A percentile compares a stretch with the other conserved stretches of the same genome.
These are phyloP conservation scores for Sthenelais limicola DNA, from an alignment of 2,888 invertebrate species.

Conservation along the genomic window DNA sequence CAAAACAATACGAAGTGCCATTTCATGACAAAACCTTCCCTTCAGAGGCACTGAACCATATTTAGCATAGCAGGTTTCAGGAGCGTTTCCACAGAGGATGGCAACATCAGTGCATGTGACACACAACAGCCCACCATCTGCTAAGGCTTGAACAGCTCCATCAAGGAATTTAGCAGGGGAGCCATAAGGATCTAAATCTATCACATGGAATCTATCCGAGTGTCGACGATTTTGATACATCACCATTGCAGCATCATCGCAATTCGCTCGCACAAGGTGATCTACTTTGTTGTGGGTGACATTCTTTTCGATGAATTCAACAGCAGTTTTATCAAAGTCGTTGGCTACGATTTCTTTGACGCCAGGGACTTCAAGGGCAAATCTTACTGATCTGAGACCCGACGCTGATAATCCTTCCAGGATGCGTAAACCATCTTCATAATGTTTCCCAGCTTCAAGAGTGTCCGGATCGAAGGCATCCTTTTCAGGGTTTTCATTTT, in stretches of 20 bases:
- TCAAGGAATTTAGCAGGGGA: conserved; percentile 90
- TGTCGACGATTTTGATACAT: conserved; percentile 77
- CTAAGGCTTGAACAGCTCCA: conserved; percentile 68
- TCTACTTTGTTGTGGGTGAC: conserved; percentile 83
- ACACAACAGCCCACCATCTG: conserved; percentile 84
- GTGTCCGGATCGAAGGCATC: conserved; percentile 11
- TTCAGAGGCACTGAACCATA: conserved; percentile 93
- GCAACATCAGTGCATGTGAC: conserved; percentile 98
- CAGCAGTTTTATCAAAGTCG: conserved; percentile 88
- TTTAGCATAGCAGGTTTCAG: conserved; percentile 93
- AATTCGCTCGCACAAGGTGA: conserved; percentile 82
- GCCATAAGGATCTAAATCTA: conserved; percentile 98
- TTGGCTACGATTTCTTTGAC: conserved; percentile 85
- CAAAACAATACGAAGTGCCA: conserved; percentile 93
- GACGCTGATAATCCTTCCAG: conserved; percentile 97
- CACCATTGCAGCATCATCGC: conserved; percentile 84
- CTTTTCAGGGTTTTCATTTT: conserved; percentile 5
- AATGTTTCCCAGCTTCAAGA: conserved; percentile 55
- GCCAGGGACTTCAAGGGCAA: conserved; percentile 93
- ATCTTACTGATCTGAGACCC: conserved; percentile 94
- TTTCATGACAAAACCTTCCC: conserved; percentile 87
- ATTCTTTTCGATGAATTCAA: conserved; percentile 87
- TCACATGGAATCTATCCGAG: conserved; percentile 83
- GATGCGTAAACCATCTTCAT: conserved; percentile 75
- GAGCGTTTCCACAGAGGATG: conserved; percentile 93